These are phyloP conservation scores for Aix galericulata DNA, from an alignment of 2,113 vertebrate genomes.

Conservation along the genomic window DNA sequence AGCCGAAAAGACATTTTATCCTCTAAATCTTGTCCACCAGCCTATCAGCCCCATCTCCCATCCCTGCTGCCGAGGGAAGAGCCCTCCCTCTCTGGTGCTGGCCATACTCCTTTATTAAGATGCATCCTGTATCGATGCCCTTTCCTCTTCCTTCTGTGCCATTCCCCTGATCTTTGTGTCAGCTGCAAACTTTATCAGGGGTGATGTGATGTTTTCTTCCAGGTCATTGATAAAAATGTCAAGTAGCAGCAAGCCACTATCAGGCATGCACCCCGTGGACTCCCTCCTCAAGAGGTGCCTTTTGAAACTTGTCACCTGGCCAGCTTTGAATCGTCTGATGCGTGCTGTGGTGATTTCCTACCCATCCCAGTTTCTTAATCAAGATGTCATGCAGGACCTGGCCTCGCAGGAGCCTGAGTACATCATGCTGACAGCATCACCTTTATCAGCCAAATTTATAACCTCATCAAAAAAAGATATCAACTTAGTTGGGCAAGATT, in stretches of 20 bases:
- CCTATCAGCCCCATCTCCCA: not conserved
- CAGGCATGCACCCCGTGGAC: not conserved
- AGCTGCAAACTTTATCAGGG: conserved; percentile 13
- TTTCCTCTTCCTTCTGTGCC: not conserved
- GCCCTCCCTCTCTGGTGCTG: not conserved
- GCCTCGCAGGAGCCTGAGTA: not conserved
- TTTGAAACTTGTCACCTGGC: not conserved
- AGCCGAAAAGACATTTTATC: not conserved
- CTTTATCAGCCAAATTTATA: conserved; percentile 58
- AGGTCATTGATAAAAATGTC: conserved; percentile 35
- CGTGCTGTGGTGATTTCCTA: not conserved
- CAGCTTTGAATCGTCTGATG: conserved; percentile 25
- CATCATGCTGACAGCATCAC: not conserved
- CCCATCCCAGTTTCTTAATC: conserved; percentile 54
- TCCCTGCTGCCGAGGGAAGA: not conserved
- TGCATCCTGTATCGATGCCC: not conserved
- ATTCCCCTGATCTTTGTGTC: not conserved
- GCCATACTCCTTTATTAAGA: not conserved
- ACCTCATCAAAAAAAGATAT: conserved; percentile 60
- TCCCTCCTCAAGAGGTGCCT: not conserved
- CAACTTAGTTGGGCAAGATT: conserved; percentile 28
- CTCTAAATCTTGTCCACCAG: not conserved
- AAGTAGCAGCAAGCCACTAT: not conserved
- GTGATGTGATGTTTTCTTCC: not conserved
- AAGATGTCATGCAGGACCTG: conserved; percentile 16